These are phyloP conservation scores for Spialia ferax DNA, from an alignment of 2,888 invertebrate genomes.

Conservation along the genomic window DNA sequence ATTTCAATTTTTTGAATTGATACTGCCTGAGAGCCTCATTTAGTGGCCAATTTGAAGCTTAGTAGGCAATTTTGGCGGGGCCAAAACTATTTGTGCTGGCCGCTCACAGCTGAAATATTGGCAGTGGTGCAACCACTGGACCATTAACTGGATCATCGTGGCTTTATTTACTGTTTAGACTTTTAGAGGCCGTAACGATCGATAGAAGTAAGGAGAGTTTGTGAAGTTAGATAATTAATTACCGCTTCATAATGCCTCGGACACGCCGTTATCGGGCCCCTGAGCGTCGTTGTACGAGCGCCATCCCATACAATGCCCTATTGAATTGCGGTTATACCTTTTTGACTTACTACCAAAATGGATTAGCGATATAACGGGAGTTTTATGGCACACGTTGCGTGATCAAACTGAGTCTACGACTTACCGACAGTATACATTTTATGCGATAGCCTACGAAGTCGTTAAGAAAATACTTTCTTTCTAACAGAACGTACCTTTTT, in stretches of 20 bases:
- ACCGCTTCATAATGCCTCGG: conserved; percentile 64
- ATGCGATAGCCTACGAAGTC: neutral
- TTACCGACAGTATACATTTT: neutral
- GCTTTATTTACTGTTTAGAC: conserved; percentile 46
- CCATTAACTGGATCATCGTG: conserved; percentile 38
- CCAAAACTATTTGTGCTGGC: conserved; percentile 21
- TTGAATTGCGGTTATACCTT: conserved; percentile 68
- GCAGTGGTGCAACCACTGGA: conserved; percentile 28
- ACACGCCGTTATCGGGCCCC: conserved; percentile 66
- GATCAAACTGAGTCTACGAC: conserved; percentile 15
- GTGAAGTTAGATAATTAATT: conserved; percentile 76
- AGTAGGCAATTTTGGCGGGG: conserved; percentile 15
- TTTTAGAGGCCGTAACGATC: conserved; percentile 59
- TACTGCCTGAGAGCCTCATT: conserved; percentile 14
- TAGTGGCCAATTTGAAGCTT: conserved; percentile 7
- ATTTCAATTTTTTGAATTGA: conserved; percentile 5
- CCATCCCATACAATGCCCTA: conserved; percentile 55
- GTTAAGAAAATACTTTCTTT: conserved; percentile 43
- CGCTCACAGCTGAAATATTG: conserved; percentile 22
- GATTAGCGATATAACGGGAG: conserved; percentile 48
- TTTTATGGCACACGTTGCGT: conserved; percentile 17
- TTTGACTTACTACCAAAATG: conserved; percentile 61
- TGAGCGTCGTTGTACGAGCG: conserved; percentile 63
- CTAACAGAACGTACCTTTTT: neutral
- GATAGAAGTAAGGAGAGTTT: conserved; percentile 56